Evolutionary conservation across 2,888 invertebrate species (phyloP).

Genomic region (Scelioninae gen. 2): DNA sequence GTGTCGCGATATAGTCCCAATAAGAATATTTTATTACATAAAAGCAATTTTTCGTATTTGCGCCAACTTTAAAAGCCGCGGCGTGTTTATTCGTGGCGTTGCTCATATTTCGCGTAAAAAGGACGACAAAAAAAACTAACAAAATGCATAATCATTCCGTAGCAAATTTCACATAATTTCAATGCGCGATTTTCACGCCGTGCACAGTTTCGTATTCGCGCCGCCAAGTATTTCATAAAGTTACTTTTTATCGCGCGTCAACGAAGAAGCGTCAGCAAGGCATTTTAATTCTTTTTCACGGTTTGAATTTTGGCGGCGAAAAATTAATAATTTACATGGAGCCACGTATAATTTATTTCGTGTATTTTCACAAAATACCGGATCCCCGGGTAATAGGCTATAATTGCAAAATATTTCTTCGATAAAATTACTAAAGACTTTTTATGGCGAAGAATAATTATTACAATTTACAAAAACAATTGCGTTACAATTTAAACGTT

Average conservation of each 20-base stretch:
- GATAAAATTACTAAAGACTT: no score
- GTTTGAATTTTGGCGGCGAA: constrained; percentile 1
- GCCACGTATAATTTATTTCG: neutral
- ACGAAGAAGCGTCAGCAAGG: constrained; percentile 10
- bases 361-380: no score
- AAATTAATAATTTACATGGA: constrained; percentile 17
- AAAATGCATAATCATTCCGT: neutral
- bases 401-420: no score
- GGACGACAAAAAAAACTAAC: neutral
- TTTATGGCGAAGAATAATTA: no score
- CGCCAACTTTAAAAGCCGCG: neutral
- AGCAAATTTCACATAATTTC: constrained; percentile 6
- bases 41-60: neutral
- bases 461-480: no score
- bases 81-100: neutral
- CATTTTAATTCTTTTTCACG: constrained; percentile 24
- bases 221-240: constrained; percentile 20
- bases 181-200: neutral
- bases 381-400: no score
- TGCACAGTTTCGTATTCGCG: constrained; percentile 3
- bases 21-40: neutral
- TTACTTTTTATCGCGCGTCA: constrained; percentile 11
- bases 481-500: no score
- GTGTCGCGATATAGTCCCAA: neutral
- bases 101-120: no score